Conservation (phyloP, 2,113 vertebrate genomes). For the Melozone crissalis region DNA sequence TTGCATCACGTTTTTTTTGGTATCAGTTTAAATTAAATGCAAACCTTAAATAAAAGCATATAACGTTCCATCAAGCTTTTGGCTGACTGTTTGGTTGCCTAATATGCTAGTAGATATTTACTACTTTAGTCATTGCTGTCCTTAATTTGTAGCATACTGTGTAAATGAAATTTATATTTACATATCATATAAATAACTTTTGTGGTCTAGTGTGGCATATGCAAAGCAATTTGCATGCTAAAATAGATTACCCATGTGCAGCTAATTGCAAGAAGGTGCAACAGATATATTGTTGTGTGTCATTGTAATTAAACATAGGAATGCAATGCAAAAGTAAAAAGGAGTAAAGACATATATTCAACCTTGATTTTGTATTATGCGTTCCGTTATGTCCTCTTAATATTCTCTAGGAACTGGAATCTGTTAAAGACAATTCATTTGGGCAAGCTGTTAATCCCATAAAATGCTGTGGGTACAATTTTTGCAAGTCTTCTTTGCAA, state of each 20-base stretch:
- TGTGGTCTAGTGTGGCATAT: slow-evolving; percentile 15
- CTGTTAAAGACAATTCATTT: not conserved
- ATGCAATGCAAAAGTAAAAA: not conserved
- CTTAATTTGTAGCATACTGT: slow-evolving; percentile 49
- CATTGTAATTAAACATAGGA: not conserved
- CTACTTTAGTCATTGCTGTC: slow-evolving; percentile 10
- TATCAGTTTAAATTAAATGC: not conserved
- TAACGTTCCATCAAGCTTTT: not conserved
- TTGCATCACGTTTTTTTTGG: not conserved
- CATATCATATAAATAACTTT: slow-evolving; percentile 37
- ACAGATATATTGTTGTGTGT: rapidly evolving
- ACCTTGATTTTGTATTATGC: not conserved
- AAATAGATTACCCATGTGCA: slow-evolving; percentile 21
- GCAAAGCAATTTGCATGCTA: not conserved
- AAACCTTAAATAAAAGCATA: slow-evolving; percentile 17
- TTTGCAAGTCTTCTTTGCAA: not conserved
- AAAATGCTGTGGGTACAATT: not conserved
- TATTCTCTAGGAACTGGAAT: not conserved
- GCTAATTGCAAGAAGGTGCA: not conserved
- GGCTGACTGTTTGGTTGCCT: slow-evolving; percentile 2
- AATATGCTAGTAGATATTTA: slow-evolving; percentile 8
- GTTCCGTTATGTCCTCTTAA: not conserved
- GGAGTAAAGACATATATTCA: not conserved
- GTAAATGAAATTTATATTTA: slow-evolving; percentile 7
- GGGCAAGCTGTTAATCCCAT: not conserved